Base-by-base conservation (phyloP, 2,888 invertebrate genomes). In the Tryphoninae sp. region DNA sequence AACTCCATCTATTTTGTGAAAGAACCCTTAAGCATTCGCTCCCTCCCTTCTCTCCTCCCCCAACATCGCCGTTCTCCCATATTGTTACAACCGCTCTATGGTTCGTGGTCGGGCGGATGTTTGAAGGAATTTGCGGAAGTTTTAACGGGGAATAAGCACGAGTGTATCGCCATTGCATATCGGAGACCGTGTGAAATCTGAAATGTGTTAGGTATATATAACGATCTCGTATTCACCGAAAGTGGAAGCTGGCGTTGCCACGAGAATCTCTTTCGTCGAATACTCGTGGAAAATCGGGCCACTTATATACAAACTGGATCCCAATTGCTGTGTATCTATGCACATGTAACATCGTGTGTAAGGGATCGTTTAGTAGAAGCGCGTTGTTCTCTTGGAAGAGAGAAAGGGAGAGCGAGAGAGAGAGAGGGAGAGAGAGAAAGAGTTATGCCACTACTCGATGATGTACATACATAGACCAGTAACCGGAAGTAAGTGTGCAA, bases 241-340 rank as follows among this genome's bases (percentile, higher is more conserved):
- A 33, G 33, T 33, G 33, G 33, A 45, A 67, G 73, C 76, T 67
- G 62, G 26, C 58, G 42, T 80, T 76, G 4, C 62, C n/a, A 65
- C 19, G 51, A 22, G 72, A 26, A 62, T 80, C 77, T 69, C 62
- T 26, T 55, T 40, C 11, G 40, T 11, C 26, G 67, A 72, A 61
- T 55, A 59, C 72, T 55, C 51, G 6, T 6, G 33, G 33, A 73
- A 53, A 73, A 77, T 16, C 72, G 45, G 62, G 76, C 55, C 71
- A 73, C 67, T 80, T 72, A 76, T 68, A 55, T 61, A 61, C 68
- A 68, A 81, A 77, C 69, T 64, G 51, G 75, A 62, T 68, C 65
- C 53, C 62, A 45, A 72, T 49, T 49, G 49, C 40, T 49, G 45
- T 55, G 40, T 69, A 75, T 75, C 11, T 45, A 45, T 45, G 45